These are phyloP conservation scores for Xyrauchen texanus DNA, from an alignment of 2,113 vertebrate species.

Conservation along the genomic window DNA sequence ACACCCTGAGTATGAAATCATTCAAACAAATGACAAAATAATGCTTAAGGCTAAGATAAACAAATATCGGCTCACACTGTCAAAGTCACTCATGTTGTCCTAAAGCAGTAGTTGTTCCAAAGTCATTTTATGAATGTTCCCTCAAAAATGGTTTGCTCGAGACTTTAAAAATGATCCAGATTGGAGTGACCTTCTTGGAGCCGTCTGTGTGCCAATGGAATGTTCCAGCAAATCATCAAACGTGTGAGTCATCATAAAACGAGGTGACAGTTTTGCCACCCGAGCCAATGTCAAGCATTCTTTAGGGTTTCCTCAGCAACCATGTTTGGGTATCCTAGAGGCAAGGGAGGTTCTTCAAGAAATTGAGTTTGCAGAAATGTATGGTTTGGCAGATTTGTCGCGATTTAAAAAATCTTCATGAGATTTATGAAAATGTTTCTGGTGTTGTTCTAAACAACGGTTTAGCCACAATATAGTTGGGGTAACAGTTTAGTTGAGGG, in stretches of 20 bases:
- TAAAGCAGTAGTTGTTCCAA: background rate
- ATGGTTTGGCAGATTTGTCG: constrained; percentile 20
- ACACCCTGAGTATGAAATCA: background rate
- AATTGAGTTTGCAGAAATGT: background rate
- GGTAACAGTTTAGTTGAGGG: background rate
- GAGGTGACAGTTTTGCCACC: constrained; percentile 34
- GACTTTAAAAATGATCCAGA: background rate
- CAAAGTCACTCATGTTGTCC: no score
- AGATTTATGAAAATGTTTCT: constrained; percentile 3
- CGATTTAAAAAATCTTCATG: background rate
- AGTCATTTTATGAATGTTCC: background rate
- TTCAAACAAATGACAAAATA: background rate
- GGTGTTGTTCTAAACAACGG: constrained; percentile 13
- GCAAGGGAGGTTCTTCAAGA: constrained; percentile 12
- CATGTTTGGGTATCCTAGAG: constrained; percentile 29
- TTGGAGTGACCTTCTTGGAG: constrained; percentile 14
- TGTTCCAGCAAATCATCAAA: constrained; percentile 45
- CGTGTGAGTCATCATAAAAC: constrained; percentile 39
- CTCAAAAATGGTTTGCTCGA: background rate
- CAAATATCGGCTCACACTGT: no score
- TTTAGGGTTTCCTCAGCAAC: constrained; percentile 31
- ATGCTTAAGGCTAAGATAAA: no score
- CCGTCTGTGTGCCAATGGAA: background rate
- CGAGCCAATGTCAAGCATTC: constrained; percentile 36
- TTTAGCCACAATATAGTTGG: constrained; percentile 9